phyloP scores from a whole-genome alignment of 2,113 vertebrate genomes.

The Lepidothrix coronata region DNA sequence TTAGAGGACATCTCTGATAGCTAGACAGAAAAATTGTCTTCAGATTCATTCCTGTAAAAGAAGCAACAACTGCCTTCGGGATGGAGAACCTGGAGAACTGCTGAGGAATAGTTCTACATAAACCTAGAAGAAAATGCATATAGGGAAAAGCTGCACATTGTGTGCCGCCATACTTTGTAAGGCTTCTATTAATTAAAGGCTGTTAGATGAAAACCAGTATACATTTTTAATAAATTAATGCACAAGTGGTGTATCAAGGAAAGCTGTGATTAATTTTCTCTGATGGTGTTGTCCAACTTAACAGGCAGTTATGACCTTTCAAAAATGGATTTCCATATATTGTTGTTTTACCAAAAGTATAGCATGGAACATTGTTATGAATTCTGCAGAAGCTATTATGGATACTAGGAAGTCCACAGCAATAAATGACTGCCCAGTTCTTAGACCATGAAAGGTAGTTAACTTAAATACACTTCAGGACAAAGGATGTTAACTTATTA shows the following conservation, averaged over 20 bases:
- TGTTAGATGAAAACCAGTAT: background rate
- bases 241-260: background rate
- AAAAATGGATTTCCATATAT: background rate
- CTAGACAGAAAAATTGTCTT: background rate
- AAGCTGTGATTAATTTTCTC: background rate
- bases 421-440: background rate
- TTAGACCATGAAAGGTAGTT: background rate
- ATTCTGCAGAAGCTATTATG: background rate
- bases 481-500: background rate
- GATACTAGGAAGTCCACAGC: background rate
- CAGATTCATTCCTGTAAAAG: background rate
- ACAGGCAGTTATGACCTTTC: background rate
- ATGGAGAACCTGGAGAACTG: background rate
- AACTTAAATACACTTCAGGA: background rate
- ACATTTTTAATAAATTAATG: background rate
- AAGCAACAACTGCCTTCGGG: accelerated
- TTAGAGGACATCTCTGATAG: background rate
- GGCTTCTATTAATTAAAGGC: background rate
- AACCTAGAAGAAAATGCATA: background rate
- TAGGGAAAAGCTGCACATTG: background rate
- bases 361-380: background rate
- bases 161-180: background rate
- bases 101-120: background rate
- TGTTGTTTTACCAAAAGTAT: background rate
- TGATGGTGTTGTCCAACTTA: background rate